These are phyloP conservation scores for Sarotherodon lohbergeri DNA, from an alignment of 2,113 vertebrate genomes.

Conservation along the genomic window DNA sequence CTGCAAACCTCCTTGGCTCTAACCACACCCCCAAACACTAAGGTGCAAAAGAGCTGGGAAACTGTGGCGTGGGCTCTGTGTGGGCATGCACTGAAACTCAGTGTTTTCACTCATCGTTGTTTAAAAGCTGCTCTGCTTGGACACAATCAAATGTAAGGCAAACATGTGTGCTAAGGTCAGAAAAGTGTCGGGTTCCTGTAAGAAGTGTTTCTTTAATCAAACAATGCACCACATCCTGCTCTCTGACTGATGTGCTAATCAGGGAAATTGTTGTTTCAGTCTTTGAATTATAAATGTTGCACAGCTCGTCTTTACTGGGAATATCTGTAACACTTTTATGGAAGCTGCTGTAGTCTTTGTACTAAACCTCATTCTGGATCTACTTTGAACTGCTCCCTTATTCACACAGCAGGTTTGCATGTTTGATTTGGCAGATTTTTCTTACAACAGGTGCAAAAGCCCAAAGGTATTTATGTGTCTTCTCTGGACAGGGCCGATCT, in stretches of 20 bases:
- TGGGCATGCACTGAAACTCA: background rate
- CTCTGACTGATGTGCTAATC: fast-evolving
- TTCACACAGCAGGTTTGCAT: background rate
- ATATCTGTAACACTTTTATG: fast-evolving
- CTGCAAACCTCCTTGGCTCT: constrained; percentile 44
- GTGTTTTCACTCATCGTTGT: background rate
- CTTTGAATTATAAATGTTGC: background rate
- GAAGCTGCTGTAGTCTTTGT: background rate
- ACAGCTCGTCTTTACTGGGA: background rate
- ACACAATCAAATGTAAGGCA: background rate
- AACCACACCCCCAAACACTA: constrained; percentile 51
- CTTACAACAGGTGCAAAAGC: background rate
- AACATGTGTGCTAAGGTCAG: background rate
- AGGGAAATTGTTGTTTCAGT: background rate
- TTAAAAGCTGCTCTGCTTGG: no score
- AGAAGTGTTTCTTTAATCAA: background rate
- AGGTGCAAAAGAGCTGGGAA: constrained; percentile 22
- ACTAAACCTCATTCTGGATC: background rate
- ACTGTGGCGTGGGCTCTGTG: constrained; percentile 42
- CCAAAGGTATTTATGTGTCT: background rate
- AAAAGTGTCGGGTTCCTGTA: background rate
- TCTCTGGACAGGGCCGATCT: background rate
- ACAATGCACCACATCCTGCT: background rate
- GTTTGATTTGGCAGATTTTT: background rate
- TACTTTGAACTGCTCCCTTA: background rate